A percentile compares a stretch with the other conserved stretches of the same genome.
These are phyloP conservation scores for Polietes domitor DNA, from an alignment of 2,888 invertebrate genomes.

Conservation along the genomic window DNA sequence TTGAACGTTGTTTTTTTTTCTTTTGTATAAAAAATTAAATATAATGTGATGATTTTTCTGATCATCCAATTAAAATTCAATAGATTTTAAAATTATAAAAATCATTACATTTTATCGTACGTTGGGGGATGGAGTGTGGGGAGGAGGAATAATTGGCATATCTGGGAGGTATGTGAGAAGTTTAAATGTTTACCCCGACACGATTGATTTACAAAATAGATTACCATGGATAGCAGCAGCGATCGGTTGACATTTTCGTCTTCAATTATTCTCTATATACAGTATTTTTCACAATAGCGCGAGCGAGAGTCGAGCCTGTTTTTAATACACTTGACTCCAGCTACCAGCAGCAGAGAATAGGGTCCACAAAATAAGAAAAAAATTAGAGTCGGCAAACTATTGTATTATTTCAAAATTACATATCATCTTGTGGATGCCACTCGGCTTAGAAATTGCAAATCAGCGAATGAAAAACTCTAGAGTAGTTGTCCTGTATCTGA, in stretches of 20 bases:
- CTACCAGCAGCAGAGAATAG: no score
- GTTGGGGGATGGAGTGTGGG: neutral
- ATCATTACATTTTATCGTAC: neutral
- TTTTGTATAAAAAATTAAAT: slow-evolving; percentile 9
- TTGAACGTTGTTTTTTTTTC: slow-evolving; percentile 17
- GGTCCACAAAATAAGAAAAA: no score
- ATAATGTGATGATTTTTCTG: slow-evolving; percentile 25
- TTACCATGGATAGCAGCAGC: neutral
- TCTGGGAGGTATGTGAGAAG: neutral
- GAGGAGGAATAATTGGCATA: neutral
- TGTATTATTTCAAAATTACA: no score
- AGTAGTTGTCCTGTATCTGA: no score
- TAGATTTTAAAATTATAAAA: slow-evolving; percentile 19
- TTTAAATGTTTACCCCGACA: neutral
- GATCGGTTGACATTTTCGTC: neutral
- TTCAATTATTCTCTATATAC: neutral
- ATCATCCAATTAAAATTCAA: slow-evolving; percentile 32
- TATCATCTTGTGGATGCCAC: no score
- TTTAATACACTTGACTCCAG: no score
- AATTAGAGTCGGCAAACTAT: no score
- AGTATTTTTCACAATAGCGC: neutral
- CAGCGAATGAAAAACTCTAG: no score
- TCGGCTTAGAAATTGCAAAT: no score
- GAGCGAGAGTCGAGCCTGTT: no score
- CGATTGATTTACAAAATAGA: neutral